Evolutionary conservation across 2,888 invertebrate species (phyloP), one percentile per base, ranked within the genome.

Genomic region (Argyresthia goedartella): DNA sequence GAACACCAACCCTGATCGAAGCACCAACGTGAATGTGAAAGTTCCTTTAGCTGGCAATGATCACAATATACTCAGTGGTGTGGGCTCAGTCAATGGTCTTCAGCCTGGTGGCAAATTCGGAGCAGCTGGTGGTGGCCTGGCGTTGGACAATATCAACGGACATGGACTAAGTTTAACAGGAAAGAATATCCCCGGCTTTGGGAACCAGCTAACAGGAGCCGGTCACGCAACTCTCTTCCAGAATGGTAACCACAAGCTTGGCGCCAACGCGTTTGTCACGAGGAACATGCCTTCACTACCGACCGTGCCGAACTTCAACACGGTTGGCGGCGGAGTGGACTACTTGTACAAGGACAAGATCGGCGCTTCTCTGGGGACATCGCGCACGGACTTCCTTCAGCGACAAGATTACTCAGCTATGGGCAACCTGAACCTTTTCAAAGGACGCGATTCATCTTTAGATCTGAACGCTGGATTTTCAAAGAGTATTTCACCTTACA

Each of bases 211-310:
- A 41, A 69, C 71, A 0, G 74, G 64, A 1, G 64, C 71, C 1
- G 72, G 63, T 4, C 61, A 61, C 10, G 45, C 67, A 4, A 71
- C 66, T 49, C 51, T 75, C 14, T 54, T 73, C 47, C 56, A 69
- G 55, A 67, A 64, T 16, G 63, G 60, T 1, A 59, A 64, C 53
- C 73, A 76, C 50, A 64, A 69, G 11, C 49, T 78, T 11, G 64
- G 60, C 42, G 74, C 73, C 1, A 76, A 74, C 16, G 77, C 76
- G 0, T 77, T 75, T 57, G 48, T 67, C 16, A 66, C 71, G 8
- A 69, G 64, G 53, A 75, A 61, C 43, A 67, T 71, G 63, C 76
- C 75, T 0, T 62, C 59, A 9, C 62, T 66, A 1, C 64, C 67
- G 2, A 57, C 62, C 0, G 57, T 68, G 0, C 74, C 77, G 4